Evolutionary conservation across 2,113 vertebrate species (phyloP), one percentile per base, ranked within the genome.

Genomic region (Colinus virginianus): DNA sequence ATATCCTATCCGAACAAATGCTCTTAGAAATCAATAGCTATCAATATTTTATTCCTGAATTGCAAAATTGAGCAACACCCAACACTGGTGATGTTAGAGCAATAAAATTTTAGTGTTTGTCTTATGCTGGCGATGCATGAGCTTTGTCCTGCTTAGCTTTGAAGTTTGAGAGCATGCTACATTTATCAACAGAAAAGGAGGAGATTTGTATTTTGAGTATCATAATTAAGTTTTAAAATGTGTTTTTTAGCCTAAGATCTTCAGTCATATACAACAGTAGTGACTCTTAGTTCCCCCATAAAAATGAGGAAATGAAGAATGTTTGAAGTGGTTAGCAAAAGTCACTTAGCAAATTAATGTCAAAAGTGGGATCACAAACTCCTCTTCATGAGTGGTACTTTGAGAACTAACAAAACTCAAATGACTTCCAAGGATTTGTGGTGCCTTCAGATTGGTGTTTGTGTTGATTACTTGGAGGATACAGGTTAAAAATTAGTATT

Each of bases 11-110:
- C 17, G 53, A 82, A 0, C 3, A 70, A 94, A 56, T 53, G 14
- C 16, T 42, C 12, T 87, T 82, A 72, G 69, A 69, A 82, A 94
- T 45, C 55, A 77, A 38, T 21, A 7, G 2, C 20, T 72, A 36
- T 72, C 32, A 87, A 69, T 76, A 91, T 90, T 91, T 95, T 49
- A 83, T 70, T 28, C 8, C 38, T 30, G 32, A 79, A 59, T 77
- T 38, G 78, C 58, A 36, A 87, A 36, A 32, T 36, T 10, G 4
- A 11, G 6, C 11, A 67, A 56, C 7, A 6, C 2, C 8, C 59
- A 72, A 46, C 18, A 48, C 19, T 76, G 23, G 16, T 63, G 42
- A 42, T 30, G 53, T 46, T 20, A 69, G 5, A 80, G 38, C 8
- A 84, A 13, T 7, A 87, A 89, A 58, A 32, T 26, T 13, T 62